phyloP scores from a whole-genome alignment of 2,797 vertebrate species.

The Sebastes nivosus region DNA sequence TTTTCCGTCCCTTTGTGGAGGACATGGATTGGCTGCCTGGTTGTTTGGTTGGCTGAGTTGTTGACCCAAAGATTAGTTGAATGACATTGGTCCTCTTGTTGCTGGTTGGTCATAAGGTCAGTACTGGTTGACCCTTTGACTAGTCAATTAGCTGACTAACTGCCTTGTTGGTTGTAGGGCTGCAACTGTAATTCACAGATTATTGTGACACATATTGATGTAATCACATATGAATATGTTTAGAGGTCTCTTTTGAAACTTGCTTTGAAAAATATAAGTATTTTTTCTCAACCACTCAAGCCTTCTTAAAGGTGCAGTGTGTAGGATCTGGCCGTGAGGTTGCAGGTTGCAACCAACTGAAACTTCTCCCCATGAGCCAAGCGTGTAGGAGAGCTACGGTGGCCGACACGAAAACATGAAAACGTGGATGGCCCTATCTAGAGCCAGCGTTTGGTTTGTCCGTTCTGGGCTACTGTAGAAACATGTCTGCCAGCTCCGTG shows the following conservation, averaged over 20 bases:
- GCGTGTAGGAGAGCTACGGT: not conserved
- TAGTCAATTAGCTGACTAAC: not conserved
- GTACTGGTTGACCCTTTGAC: not conserved
- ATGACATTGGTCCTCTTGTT: not conserved
- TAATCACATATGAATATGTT: not conserved
- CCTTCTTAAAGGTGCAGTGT: not conserved
- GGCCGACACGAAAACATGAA: too few relatives aligned
- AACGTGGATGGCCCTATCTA: too few relatives aligned
- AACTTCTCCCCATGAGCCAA: not conserved
- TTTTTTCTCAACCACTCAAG: not conserved
- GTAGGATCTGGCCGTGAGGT: not conserved
- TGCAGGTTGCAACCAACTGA: not conserved
- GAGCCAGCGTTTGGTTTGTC: too few relatives aligned
- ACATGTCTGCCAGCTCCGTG: too few relatives aligned
- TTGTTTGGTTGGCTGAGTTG: constrained; percentile 18
- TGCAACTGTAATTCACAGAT: not conserved
- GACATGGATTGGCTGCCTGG: constrained; percentile 18
- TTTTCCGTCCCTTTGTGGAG: constrained; percentile 44
- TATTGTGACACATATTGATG: not conserved
- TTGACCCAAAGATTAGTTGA: not conserved
- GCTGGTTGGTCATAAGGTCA: not conserved
- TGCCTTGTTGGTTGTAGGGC: not conserved
- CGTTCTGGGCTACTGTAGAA: too few relatives aligned
- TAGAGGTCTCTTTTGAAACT: not conserved
- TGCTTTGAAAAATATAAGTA: not conserved